These are phyloP conservation scores for Neolamprologus sp. DNA, from an alignment of 2,113 vertebrate species.

Conservation along the genomic window DNA sequence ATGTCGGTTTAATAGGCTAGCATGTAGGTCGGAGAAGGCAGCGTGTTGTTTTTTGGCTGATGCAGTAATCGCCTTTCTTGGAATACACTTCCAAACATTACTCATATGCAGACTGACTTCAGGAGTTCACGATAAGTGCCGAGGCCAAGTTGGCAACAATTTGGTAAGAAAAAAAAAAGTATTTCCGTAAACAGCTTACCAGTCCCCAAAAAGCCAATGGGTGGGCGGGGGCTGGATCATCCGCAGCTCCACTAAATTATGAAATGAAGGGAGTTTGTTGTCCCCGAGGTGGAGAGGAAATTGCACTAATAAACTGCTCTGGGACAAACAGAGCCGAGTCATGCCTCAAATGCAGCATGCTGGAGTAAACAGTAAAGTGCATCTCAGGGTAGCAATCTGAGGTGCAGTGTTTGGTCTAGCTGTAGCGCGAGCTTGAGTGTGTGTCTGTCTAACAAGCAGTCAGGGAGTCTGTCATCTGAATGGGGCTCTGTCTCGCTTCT, in stretches of 20 bases:
- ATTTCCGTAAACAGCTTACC: neutral
- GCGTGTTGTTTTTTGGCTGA: constrained; percentile 7
- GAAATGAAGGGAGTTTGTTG: constrained; percentile 15
- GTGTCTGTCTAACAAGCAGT: neutral
- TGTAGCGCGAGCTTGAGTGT: neutral
- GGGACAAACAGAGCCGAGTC: constrained; percentile 19
- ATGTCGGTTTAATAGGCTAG: constrained; percentile 34
- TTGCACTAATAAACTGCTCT: constrained; percentile 39
- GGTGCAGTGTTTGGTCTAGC: constrained; percentile 14
- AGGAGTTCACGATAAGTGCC: neutral
- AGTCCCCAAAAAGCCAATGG: neutral
- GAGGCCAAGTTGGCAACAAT: neutral
- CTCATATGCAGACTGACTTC: neutral
- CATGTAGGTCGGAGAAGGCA: constrained; percentile 14
- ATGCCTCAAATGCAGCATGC: neutral
- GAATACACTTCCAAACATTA: neutral
- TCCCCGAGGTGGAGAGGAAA: constrained; percentile 34
- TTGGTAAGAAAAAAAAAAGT: neutral
- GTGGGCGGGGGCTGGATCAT: neutral
- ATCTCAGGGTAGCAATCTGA: constrained; percentile 4
- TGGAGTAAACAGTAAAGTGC: neutral
- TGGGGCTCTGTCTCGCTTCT: constrained; percentile 13
- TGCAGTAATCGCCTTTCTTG: constrained; percentile 3
- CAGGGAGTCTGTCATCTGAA: constrained; percentile 8
- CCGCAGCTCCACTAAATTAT: neutral